These are phyloP conservation scores for Rugalucina vietnamica DNA, from an alignment of 2,888 invertebrate genomes.

Conservation along the genomic window DNA sequence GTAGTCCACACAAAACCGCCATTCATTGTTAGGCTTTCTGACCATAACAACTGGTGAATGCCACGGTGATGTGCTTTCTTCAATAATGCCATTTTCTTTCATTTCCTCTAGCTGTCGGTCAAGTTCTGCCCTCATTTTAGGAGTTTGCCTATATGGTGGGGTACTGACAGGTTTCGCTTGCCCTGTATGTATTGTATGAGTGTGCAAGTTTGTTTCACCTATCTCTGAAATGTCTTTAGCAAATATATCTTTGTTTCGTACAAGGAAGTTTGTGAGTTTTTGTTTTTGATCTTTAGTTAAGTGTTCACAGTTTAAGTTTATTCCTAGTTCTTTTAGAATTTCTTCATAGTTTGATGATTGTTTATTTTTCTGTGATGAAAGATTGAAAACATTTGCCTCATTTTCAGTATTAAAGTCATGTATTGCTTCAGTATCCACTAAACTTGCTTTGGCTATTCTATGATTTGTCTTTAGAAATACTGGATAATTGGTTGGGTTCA, in stretches of 20 bases:
- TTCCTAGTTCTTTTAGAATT: background rate
- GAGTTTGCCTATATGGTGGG: constrained; percentile 26
- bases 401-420: background rate
- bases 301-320: background rate
- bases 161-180: constrained; percentile 31
- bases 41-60: constrained; percentile 48
- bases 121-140: constrained; percentile 19
- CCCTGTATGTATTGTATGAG: constrained; percentile 49
- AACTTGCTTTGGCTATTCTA: too few species aligned
- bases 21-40: constrained; percentile 27
- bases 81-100: constrained; percentile 36
- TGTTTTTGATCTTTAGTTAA: background rate
- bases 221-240: constrained; percentile 37
- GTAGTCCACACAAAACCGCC: constrained; percentile 32
- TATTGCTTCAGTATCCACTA: background rate
- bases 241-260: constrained; percentile 29
- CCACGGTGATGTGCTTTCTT: constrained; percentile 38
- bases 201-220: constrained; percentile 34
- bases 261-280: constrained; percentile 1
- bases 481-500: background rate
- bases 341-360: too few species aligned
- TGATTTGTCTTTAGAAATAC: background rate
- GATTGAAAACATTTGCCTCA: background rate
- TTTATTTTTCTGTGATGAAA: too few species aligned
- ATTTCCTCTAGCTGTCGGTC: constrained; percentile 38